Conservation (phyloP, 2,797 vertebrate genomes). For the Characodon lateralis region DNA sequence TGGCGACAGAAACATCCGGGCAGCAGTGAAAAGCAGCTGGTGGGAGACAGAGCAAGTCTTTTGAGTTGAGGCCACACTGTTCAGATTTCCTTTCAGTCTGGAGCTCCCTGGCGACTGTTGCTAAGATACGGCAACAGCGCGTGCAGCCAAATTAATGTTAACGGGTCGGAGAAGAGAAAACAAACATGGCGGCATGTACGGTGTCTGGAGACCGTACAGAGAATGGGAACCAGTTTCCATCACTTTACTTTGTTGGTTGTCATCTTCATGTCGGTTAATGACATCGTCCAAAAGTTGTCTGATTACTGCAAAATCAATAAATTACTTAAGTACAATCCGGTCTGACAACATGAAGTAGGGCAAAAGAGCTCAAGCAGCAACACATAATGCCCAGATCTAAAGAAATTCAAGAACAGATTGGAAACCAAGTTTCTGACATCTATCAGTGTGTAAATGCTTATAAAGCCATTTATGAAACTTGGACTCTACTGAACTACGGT, state of each 20-base stretch:
- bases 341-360: too few relatives aligned
- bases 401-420: too few relatives aligned
- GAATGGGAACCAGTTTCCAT: neutral
- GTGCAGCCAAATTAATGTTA: conserved; percentile 33
- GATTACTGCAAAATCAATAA: too few relatives aligned
- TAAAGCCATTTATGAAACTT: too few relatives aligned
- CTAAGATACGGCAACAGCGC: conserved; percentile 60
- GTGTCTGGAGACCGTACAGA: neutral
- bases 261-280: too few relatives aligned
- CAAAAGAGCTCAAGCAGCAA: too few relatives aligned
- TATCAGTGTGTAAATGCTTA: too few relatives aligned
- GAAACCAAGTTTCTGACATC: too few relatives aligned
- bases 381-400: too few relatives aligned
- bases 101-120: conserved; percentile 62
- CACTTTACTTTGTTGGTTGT: neutral
- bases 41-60: conserved; percentile 25
- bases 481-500: too few relatives aligned
- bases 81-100: conserved; percentile 44
- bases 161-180: neutral
- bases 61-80: conserved; percentile 36
- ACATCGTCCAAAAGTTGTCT: neutral
- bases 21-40: conserved; percentile 14
- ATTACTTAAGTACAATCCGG: too few relatives aligned
- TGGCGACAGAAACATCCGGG: conserved; percentile 62
- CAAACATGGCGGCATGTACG: neutral